Conservation (phyloP, 30 jellyfish, hydroid and myxozoan genomes). For the Sanderia malayensis region DNA sequence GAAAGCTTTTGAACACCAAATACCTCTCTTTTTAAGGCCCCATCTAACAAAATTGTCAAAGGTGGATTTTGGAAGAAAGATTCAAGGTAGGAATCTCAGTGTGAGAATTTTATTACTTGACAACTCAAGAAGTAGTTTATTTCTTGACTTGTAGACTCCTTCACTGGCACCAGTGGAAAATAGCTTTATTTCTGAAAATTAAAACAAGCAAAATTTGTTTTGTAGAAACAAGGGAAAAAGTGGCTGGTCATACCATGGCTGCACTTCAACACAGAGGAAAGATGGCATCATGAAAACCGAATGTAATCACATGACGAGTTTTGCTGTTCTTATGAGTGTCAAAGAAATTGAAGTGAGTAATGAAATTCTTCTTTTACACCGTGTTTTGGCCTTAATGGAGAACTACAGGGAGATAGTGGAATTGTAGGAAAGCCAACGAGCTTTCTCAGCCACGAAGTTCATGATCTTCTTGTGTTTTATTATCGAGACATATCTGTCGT, state of each 20-base stretch:
- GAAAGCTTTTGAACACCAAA: neutral
- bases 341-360: conserved; percentile 50
- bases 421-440: no score
- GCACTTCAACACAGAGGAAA: conserved; percentile 29
- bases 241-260: conserved; percentile 70
- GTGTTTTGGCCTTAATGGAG: no score
- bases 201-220: no score
- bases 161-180: no score
- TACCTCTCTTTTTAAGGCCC: conserved; percentile 1
- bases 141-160: no score
- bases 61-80: conserved; percentile 58
- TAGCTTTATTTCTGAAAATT: no score
- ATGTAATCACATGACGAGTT: conserved; percentile 84
- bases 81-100: conserved; percentile 5
- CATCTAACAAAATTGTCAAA: neutral
- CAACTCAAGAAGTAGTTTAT: neutral
- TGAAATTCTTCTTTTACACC: neutral
- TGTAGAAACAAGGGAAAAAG: conserved; percentile 2
- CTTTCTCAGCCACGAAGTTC: no score
- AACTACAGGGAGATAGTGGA: no score
- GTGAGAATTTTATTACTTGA: neutral
- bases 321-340: conserved; percentile 81
- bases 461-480: no score
- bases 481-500: no score
- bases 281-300: conserved; percentile 38